phyloP scores from a whole-genome alignment of 1,140 invertebrate genomes.

The Lordiphosa mommai region DNA sequence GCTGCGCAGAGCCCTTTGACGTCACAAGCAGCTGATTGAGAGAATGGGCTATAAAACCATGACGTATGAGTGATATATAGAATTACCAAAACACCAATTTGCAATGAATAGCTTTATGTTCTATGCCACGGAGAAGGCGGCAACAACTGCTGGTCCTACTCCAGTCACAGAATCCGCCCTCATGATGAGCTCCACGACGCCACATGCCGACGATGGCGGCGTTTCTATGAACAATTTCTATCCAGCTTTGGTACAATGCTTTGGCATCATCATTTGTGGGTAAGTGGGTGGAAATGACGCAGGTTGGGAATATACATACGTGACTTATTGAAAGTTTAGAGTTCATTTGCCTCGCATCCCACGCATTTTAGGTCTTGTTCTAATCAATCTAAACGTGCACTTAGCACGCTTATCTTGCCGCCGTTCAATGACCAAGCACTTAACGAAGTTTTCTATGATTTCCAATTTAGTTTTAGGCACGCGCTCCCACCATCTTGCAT shows the following conservation, averaged over 20 bases:
- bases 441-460: too few relatives aligned
- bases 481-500: too few relatives aligned
- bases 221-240: constrained; percentile 90
- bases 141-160: constrained; percentile 2
- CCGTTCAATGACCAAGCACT: too few relatives aligned
- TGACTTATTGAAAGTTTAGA: too few relatives aligned
- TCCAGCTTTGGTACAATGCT: constrained; percentile 94
- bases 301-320: background rate
- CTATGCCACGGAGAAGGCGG: constrained; percentile 40
- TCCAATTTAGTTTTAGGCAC: too few relatives aligned
- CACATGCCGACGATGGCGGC: constrained; percentile 58
- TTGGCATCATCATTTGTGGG: constrained; percentile 94
- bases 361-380: too few relatives aligned
- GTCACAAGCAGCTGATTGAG: constrained; percentile 45
- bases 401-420: too few relatives aligned
- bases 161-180: constrained; percentile 1
- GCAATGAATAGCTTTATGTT: constrained; percentile 72
- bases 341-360: too few relatives aligned
- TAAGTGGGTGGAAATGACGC: constrained; percentile 79
- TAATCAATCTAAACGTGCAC: too few relatives aligned
- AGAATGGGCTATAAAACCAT: constrained; percentile 11
- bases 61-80: constrained; percentile 2
- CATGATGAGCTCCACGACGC: constrained; percentile 26
- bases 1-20: constrained; percentile 32
- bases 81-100: background rate